Percentiles rank a stretch among this genome's conserved stretches.
These are phyloP conservation scores for Dromas ardeola DNA, from an alignment of 2,113 vertebrate genomes.

Conservation along the genomic window DNA sequence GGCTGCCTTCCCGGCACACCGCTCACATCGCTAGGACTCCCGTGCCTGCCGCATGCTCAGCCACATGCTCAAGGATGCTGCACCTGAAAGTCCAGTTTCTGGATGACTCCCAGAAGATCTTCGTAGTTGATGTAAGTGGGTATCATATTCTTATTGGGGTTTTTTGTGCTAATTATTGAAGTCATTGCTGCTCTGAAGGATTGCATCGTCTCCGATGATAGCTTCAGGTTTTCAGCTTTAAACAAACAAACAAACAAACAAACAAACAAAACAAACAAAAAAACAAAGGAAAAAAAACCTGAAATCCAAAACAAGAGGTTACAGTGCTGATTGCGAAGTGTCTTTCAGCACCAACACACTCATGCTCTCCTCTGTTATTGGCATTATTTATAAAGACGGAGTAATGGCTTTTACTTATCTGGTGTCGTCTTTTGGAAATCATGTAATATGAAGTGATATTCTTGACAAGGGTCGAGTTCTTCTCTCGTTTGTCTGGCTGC, in stretches of 20 bases:
- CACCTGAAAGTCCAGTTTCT: slow-evolving; percentile 84
- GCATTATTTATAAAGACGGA: background rate
- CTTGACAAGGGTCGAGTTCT: background rate
- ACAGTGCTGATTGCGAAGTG: background rate
- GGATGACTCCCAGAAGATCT: slow-evolving; percentile 86
- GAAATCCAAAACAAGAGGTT: background rate
- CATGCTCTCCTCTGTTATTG: background rate
- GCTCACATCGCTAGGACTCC: slow-evolving; percentile 25
- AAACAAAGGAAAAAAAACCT: fast-evolving
- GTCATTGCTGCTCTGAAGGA: background rate
- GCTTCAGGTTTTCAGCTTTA: background rate
- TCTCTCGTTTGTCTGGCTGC: background rate
- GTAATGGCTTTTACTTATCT: background rate
- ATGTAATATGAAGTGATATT: background rate
- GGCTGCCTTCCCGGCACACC: background rate
- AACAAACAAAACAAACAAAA: background rate
- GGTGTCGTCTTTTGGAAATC: background rate
- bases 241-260: background rate
- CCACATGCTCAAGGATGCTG: slow-evolving; percentile 72
- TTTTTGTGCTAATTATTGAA: slow-evolving; percentile 29
- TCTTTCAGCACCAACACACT: background rate
- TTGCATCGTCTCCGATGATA: background rate
- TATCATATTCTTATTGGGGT: background rate
- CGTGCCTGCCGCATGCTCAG: background rate
- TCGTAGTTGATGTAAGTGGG: slow-evolving; percentile 84